These are phyloP conservation scores for Drosophila mayri DNA, from an alignment of 1,140 invertebrate species.

Conservation along the genomic window DNA sequence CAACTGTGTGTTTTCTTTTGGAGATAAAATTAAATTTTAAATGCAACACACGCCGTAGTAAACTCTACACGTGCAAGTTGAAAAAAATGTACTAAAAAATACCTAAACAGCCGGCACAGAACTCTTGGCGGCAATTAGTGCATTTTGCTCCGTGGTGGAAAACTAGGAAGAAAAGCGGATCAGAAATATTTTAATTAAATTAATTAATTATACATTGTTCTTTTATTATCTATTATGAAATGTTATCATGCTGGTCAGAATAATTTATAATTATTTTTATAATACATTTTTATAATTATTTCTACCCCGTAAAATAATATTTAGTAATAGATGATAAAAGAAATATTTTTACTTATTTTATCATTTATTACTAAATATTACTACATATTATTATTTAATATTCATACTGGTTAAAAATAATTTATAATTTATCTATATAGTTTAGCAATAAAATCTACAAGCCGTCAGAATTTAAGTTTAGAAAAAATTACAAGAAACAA, in stretches of 20 bases:
- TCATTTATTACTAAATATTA: no score
- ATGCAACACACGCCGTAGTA: conserved; percentile 38
- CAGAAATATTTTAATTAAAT: neutral
- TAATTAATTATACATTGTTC: neutral
- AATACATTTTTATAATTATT: no score
- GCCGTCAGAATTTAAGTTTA: no score
- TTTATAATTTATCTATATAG: neutral
- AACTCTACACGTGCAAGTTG: conserved; percentile 14
- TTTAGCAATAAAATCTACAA: neutral
- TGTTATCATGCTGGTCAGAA: neutral
- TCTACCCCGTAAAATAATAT: no score
- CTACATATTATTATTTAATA: no score
- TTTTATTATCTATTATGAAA: neutral
- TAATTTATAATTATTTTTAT: no score
- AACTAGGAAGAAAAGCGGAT: neutral
- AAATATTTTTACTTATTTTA: no score
- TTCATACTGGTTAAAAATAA: no score
- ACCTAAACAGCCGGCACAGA: neutral
- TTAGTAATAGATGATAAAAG: no score
- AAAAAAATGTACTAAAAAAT: conserved; percentile 15
- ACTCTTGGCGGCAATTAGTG: neutral
- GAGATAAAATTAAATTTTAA: conserved; percentile 37
- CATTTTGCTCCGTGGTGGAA: neutral
- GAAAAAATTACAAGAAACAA: no score
- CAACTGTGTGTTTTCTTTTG: neutral